Base-by-base conservation (phyloP, 2,797 vertebrate species). In the Sciurus vulgaris region DNA sequence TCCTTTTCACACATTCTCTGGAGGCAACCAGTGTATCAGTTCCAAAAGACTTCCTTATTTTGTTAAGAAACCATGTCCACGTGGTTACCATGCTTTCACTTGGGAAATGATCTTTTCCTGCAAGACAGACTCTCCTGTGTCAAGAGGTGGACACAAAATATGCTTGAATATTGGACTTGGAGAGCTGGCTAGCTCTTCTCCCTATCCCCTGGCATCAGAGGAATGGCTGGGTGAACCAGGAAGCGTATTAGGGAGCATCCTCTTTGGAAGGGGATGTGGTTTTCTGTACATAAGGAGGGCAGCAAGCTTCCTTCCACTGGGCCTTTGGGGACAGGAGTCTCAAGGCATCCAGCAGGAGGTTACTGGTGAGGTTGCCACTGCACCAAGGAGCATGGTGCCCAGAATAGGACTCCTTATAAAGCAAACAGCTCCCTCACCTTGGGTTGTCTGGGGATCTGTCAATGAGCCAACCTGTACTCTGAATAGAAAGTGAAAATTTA, bases 91-190 rank as follows among this genome's bases (percentile, higher is more conserved):
- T 9, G 10, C 22, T 44, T 33, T 67, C 24, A 14, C 74, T 78
- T 28, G 79, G 88, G 76, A 91, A 79, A 77, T 87, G 54, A 73
- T 28, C 47, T 78, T 76, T 74, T 95, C 70, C 69, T 76, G 9
- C 47, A 67, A 90, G 69, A 54, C 14, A 20, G 28, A 28, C 51
- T 54, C 56, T 56, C 70, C 69, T 47, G 20, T 10, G 59, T 88
- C 30, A 63, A 63, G 65, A 73, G 44, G 26, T 14, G 44, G 77
- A 47, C n/a, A 2, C 28, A 54, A 83, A 51, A 44, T 35, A 44
- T 28, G 38, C 86, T 77, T 61, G 41, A 14, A 5, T 33, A 18
- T 13, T 24, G 72, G 85, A 61, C 9, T 35, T 51, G 22, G n/a
- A 49, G 79, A 72, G 47, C 61, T 1, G 2, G 47, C 11, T 28